Conservation (phyloP, 1,140 invertebrate species). For the Drosophila sechellia region DNA sequence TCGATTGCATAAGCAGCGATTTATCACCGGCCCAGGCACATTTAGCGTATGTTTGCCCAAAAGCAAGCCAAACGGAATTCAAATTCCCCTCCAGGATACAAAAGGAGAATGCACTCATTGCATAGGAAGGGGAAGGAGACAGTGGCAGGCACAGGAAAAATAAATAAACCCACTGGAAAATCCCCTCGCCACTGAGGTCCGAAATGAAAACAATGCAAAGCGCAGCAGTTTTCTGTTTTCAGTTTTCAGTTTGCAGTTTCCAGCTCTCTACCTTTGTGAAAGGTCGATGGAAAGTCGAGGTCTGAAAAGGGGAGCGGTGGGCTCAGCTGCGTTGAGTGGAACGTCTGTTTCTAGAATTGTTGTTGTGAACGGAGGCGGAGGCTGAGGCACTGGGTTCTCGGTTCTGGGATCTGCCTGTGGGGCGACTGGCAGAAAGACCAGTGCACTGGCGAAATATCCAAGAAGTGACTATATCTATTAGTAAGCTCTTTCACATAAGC, state of each 20-base stretch:
- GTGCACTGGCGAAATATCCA: conserved; percentile 1
- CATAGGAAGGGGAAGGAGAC: not conserved
- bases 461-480: not conserved
- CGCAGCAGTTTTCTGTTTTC: conserved; percentile 72
- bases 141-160: conserved; percentile 28
- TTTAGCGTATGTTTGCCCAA: conserved; percentile 70
- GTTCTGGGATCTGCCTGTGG: conserved; percentile 25
- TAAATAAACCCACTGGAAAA: conserved; percentile 55
- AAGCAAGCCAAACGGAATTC: conserved; percentile 47
- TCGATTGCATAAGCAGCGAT: conserved; percentile 59
- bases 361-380: conserved; percentile 49
- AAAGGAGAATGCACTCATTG: conserved; percentile 34
- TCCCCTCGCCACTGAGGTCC: conserved; percentile 36
- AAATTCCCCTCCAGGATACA: conserved; percentile 43
- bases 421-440: conserved; percentile 23
- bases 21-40: conserved; percentile 64
- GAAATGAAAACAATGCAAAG: conserved; percentile 76
- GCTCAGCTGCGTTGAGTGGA: conserved; percentile 77
- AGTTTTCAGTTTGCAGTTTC: conserved; percentile 42
- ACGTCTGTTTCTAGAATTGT: conserved; percentile 78
- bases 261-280: conserved; percentile 69
- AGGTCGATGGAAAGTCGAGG: conserved; percentile 13
- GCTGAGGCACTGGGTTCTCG: conserved; percentile 9
- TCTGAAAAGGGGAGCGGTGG: conserved; percentile 12
- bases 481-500: too few species aligned